Conservation (phyloP, 2,888 invertebrate species). For the Cremastobaeus sp. region DNA sequence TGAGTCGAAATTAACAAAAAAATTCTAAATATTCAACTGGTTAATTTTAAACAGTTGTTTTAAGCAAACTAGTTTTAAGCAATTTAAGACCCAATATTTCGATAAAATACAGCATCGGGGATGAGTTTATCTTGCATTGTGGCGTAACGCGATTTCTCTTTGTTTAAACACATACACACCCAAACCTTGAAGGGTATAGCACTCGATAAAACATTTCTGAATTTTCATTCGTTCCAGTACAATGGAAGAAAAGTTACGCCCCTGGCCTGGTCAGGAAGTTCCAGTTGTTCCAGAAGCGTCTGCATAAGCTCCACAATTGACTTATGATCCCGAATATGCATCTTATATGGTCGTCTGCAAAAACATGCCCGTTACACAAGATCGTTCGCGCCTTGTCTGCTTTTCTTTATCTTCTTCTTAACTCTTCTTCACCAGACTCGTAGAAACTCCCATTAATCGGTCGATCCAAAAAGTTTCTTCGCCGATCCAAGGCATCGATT, state of each 20-base stretch:
- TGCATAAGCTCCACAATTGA: slow-evolving; percentile 61
- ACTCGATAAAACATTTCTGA: slow-evolving; percentile 24
- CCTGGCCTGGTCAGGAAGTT: slow-evolving; percentile 50
- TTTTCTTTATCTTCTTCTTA: slow-evolving; percentile 4
- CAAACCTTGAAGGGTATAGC: background rate
- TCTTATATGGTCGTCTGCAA: slow-evolving; percentile 34
- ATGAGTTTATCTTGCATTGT: slow-evolving; percentile 15
- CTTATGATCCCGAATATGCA: slow-evolving; percentile 46
- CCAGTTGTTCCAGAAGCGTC: slow-evolving; percentile 54
- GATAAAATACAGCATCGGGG: slow-evolving; percentile 33
- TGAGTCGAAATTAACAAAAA: too few relatives aligned
- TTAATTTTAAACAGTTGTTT: too few relatives aligned
- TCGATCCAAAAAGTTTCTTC: slow-evolving; percentile 49
- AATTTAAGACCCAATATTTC: slow-evolving; percentile 12
- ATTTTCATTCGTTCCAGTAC: slow-evolving; percentile 47
- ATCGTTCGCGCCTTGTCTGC: background rate
- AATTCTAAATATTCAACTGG: too few relatives aligned
- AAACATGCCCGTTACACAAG: slow-evolving; percentile 2
- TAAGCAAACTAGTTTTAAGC: too few relatives aligned
- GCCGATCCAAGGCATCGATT: slow-evolving; percentile 34
- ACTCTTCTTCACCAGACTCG: slow-evolving; percentile 1
- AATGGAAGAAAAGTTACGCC: slow-evolving; percentile 47
- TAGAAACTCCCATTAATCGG: slow-evolving; percentile 51
- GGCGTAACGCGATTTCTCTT: slow-evolving; percentile 38
- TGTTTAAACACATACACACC: slow-evolving; percentile 25